Base-by-base conservation (phyloP, 2,888 invertebrate genomes). In the Petrophora chlorosata region DNA sequence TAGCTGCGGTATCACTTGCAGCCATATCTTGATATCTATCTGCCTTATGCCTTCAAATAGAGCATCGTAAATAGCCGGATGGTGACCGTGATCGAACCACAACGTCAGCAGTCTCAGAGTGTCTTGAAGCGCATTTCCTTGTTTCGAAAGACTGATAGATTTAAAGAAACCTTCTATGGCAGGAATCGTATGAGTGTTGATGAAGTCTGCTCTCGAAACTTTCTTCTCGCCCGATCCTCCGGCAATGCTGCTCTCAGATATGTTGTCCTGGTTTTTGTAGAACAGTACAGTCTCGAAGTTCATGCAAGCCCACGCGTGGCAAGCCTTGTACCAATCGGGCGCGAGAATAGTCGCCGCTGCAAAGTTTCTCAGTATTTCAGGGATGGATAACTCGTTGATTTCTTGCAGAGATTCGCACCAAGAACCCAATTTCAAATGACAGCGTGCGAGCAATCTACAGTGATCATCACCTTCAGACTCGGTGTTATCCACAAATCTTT, bases 1-100 rank as follows among this genome's bases (percentile, higher is more conserved):
- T 16, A 99, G 88, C 79, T 99, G 99, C 0, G 99, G 99, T 68
- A 99, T 99, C 0, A 99, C 99, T 92, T 99, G 99, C 8, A 99
- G 90, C 99, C 99, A 99, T 29, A 98, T 99, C 73, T 99, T 98
- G 42, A 99, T 97, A 67, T 98, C 97, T 22, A 99, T 98, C 23
- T 96, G 93, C 60, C 96, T 93, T 61, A 99, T 95, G 0, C 98
- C 98, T 63, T 98, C 98, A 10, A 95, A 93, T 36, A 99, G 92
- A 0, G 98, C 97, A 55, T 98, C 98, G 75, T 98, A 96, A 0
- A 99, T 97, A 63, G 97, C 96, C 0, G 95, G 93, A 85, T 96
- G 94, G 62, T 99, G 97, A 0, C 98, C 99, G 72, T 98, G 98
- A 74, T 99, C 99, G 77, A 99, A 99, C 98, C 99, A 99, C 1